Conservation (phyloP, 2,113 vertebrate species). For the Romanogobio albipinnatus region DNA sequence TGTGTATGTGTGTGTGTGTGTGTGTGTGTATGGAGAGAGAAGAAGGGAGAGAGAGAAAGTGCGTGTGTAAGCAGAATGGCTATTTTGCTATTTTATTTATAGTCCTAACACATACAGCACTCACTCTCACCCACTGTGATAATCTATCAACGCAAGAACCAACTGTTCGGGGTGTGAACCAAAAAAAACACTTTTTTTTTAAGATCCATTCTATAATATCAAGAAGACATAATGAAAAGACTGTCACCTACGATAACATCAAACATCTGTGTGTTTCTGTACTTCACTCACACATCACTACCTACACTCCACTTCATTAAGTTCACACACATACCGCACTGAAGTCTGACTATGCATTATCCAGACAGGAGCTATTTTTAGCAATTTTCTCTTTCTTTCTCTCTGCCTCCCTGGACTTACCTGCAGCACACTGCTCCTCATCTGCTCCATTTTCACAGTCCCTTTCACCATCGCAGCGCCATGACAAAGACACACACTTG, state of each 20-base stretch:
- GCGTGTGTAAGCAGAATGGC: background rate
- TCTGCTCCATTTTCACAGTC: conserved; percentile 93
- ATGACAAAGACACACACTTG: conserved; percentile 92
- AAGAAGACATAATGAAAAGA: conserved; percentile 5
- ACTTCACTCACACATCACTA: background rate
- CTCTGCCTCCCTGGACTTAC: conserved; percentile 63
- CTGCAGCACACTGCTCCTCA: conserved; percentile 88
- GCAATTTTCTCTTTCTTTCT: background rate
- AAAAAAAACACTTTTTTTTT: background rate
- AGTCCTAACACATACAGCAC: background rate
- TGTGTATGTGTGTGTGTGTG: background rate
- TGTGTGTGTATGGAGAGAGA: background rate
- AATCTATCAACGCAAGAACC: conserved; percentile 11
- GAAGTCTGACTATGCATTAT: conserved; percentile 16
- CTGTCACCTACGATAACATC: background rate
- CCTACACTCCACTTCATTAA: conserved; percentile 16
- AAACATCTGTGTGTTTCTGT: conserved; percentile 15
- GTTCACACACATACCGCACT: background rate
- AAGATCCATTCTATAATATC: conserved; percentile 8
- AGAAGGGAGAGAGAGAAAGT: background rate
- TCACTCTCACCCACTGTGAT: background rate
- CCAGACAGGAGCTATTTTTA: background rate
- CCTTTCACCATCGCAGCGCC: conserved; percentile 93
- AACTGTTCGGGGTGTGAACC: background rate
- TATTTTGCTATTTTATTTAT: background rate